Base-by-base conservation (phyloP, 2,888 invertebrate species). In the Aelia acuminata region DNA sequence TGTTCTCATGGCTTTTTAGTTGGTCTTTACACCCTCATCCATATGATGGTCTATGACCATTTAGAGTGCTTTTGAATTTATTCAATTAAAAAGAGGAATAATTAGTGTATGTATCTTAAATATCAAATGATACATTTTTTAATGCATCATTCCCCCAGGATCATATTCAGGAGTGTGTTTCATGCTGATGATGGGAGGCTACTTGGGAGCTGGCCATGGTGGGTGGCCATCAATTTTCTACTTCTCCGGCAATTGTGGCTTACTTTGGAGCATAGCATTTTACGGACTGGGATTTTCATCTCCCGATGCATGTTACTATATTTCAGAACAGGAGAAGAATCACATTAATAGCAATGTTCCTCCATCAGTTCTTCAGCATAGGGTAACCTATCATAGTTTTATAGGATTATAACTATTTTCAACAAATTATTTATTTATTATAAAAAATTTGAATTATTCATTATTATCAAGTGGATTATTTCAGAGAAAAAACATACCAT, bases 301-400 rank as follows among this genome's bases (percentile, higher is more conserved):
- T n/a, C 84, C 84, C 3, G 11, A 84, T 3, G 48, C 22, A 1
- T 84, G 84, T n/a, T 84, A n/a, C 48, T 48, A 26, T 5, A 84
- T 84, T 15, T 84, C 84, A 13, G 84, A 43, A n/a, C 84, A 47
- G n/a, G 84, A 84, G n/a, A 84, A 48, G 48, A 35, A 84, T 11
- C 13, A 84, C 84, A 84, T 84, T 13, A 70, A 70, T 70, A 10
- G 5, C 5, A 70, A 70, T 70, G 35, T 70, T 18, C 63, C 63
- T 35, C 20, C 31, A 2, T 70, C 63, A 0, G 5, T 70, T 35
- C 63, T 35, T 7, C 0, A 3, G 15, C 63, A 26, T 63, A 31
- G 31, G 26, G 63, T n/a, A n/a, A n/a, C n/a, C n/a, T n/a, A n/a
- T n/a, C n/a, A n/a, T n/a, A n/a, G n/a, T n/a, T n/a, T n/a, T n/a